Conservation (phyloP, 2,113 vertebrate species). For the Hippocampus mohnikei region DNA sequence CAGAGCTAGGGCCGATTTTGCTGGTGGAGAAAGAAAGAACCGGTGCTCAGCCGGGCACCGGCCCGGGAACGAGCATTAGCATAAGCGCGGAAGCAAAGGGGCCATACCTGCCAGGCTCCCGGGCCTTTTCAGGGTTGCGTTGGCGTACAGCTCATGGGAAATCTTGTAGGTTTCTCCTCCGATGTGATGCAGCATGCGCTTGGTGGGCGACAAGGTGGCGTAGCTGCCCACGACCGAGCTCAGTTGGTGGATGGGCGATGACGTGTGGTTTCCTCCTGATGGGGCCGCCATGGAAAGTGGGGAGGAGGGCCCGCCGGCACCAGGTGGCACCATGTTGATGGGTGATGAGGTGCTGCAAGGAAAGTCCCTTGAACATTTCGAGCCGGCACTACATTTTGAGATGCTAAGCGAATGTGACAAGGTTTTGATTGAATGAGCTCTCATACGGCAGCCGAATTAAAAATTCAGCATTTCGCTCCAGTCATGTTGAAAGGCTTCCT, state of each 20-base stretch:
- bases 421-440: neutral
- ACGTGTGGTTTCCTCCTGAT: slow-evolving; percentile 69
- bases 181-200: slow-evolving; percentile 86
- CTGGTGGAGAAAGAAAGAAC: too few species aligned
- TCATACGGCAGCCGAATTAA: neutral
- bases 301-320: slow-evolving; percentile 77
- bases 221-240: slow-evolving; percentile 91
- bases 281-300: slow-evolving; percentile 64
- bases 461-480: neutral
- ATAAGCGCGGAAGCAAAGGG: slow-evolving; percentile 7
- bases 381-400: neutral
- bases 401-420: neutral
- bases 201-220: slow-evolving; percentile 93
- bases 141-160: slow-evolving; percentile 92
- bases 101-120: slow-evolving; percentile 91
- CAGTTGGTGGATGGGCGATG: slow-evolving; percentile 90
- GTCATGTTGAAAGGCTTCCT: neutral
- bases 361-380: neutral
- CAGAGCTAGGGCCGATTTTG: too few species aligned
- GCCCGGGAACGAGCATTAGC: too few species aligned
- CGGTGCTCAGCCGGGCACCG: too few species aligned
- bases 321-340: slow-evolving; percentile 87
- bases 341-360: slow-evolving; percentile 86
- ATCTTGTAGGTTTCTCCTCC: slow-evolving; percentile 88
- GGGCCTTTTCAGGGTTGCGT: slow-evolving; percentile 93